Evolutionary conservation across 2,113 vertebrate species (phyloP).

Genomic region (Hoplias malabaricus): DNA sequence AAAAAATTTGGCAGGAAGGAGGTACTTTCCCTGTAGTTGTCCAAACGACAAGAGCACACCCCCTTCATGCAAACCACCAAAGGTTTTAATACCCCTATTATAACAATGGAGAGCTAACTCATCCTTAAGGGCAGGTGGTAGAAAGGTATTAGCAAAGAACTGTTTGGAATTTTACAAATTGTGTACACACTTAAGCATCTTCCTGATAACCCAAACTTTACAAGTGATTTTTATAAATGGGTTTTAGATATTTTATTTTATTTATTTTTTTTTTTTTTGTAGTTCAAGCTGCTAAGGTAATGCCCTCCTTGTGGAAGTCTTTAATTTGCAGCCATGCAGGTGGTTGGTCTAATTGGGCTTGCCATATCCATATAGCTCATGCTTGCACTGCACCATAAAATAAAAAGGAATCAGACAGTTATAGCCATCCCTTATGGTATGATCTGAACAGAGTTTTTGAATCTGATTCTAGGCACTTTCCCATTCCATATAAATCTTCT

Average conservation of each 20-base stretch:
- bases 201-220: background rate
- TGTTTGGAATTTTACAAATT: background rate
- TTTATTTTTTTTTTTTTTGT: no score
- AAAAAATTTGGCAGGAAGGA: background rate
- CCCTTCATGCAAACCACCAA: background rate
- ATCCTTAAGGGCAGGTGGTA: background rate
- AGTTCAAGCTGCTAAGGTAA: background rate
- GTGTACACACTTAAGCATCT: background rate
- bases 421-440: background rate
- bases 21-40: background rate
- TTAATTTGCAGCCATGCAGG: slow-evolving; percentile 14
- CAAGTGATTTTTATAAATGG: background rate
- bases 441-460: background rate
- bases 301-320: background rate
- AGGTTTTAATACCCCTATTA: background rate
- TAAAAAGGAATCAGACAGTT: background rate
- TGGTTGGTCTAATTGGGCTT: background rate
- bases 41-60: slow-evolving; percentile 13
- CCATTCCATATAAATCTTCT: slow-evolving; percentile 26
- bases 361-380: background rate
- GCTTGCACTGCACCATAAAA: background rate
- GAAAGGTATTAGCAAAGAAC: background rate
- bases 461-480: slow-evolving; percentile 5
- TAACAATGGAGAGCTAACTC: no score
- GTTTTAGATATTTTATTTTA: no score